phyloP scores from a whole-genome alignment of 2,888 invertebrate genomes.

The Boloria euphrosyne region DNA sequence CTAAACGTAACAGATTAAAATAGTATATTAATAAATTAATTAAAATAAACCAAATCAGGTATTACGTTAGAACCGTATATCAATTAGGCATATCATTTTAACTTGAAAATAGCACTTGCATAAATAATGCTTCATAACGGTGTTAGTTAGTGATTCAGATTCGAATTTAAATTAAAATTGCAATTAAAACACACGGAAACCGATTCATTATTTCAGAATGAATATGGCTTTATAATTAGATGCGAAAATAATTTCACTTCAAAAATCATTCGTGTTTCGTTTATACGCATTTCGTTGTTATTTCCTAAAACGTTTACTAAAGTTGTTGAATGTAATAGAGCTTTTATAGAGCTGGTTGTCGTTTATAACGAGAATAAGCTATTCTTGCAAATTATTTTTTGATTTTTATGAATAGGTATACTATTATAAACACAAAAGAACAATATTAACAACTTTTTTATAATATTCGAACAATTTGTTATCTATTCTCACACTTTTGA shows the following conservation, averaged over 20 bases:
- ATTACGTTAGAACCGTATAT: constrained; percentile 34
- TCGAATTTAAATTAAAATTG: constrained; percentile 69
- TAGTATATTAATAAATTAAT: neutral
- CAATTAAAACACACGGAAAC: constrained; percentile 52
- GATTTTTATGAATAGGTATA: too few relatives aligned
- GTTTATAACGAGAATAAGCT: too few relatives aligned
- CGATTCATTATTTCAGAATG: constrained; percentile 54
- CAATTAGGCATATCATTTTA: constrained; percentile 63
- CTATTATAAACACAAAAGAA: too few relatives aligned
- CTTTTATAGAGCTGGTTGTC: too few relatives aligned
- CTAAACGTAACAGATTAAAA: too few relatives aligned
- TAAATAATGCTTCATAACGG: constrained; percentile 63
- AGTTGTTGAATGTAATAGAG: too few relatives aligned
- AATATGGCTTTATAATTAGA: constrained; percentile 29
- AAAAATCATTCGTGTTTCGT: constrained; percentile 11
- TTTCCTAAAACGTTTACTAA: neutral
- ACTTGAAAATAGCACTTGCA: constrained; percentile 64
- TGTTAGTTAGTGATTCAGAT: constrained; percentile 64
- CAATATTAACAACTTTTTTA: too few relatives aligned
- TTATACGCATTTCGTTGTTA: neutral
- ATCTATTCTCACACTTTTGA: too few relatives aligned
- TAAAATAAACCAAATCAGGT: neutral
- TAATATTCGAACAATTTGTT: too few relatives aligned
- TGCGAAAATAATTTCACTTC: constrained; percentile 17
- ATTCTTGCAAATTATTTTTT: too few relatives aligned